Evolutionary conservation across 1,140 invertebrate genomes (phyloP), one percentile per base, ranked within the genome.

Genomic region (Drosophila athabasca): DNA sequence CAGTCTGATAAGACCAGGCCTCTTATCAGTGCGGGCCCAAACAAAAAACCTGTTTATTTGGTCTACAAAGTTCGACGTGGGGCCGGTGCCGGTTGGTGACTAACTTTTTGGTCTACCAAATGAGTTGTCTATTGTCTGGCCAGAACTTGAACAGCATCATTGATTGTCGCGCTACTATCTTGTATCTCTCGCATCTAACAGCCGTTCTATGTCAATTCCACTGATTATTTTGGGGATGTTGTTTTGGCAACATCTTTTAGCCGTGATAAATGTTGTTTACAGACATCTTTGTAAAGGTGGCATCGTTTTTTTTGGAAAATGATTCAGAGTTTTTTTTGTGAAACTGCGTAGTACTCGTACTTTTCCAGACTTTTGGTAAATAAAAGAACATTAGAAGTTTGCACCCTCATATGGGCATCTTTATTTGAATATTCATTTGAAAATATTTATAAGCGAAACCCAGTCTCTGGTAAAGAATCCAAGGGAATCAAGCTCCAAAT

Each of bases 151-250:
- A 51, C 41, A 74, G 46, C 69, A 82, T 50, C 69, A 76, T 50
- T 48, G 61, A 57, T 59, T 52, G 19, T 64, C 8, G 11, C 1
- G 8, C 45, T 54, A 46, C 13, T 75, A 85, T 78, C 74, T 87
- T 85, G 73, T 80, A 78, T 81, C 74, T 81, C 74, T 81, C 17
- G 48, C 24, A 58, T 66, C 51, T 48, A n/a, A 46, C 26, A 44
- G n/a, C 45, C 15, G 2, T 54, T 80, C 9, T n/a, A 35, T 62
- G 43, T 59, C 35, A 43, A 48, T 58, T 55, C 6, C 53, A 35
- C 43, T 39, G 69, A 83, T 75, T 70, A 48, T 43, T 72, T 65
- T 48, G 72, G 72, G 76, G 57, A 19, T 71, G 17, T 57, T 69
- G 9, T 31, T 48, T 48, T 48, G 11, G 46, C 46, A 22, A 48